Evolutionary conservation across 2,113 vertebrate species (phyloP).

Genomic region (Falcunculus frontatus): DNA sequence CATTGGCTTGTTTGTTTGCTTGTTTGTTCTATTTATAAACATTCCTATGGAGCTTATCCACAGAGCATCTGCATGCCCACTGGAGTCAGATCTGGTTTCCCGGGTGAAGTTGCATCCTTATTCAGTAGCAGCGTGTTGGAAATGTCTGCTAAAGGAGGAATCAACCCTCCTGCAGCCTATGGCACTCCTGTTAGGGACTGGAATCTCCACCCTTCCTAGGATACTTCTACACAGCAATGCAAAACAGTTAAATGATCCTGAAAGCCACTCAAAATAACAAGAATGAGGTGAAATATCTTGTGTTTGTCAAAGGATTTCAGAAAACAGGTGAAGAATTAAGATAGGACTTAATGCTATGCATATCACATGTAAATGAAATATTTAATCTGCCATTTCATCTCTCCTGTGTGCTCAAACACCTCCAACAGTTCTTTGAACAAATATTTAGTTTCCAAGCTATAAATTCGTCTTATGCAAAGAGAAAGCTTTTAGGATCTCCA

Average conservation of each 20-base stretch:
- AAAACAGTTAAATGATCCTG: not conserved
- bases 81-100: slow-evolving; percentile 18
- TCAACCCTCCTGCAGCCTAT: not conserved
- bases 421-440: slow-evolving; percentile 59
- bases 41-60: not conserved
- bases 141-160: not conserved
- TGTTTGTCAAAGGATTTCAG: slow-evolving; percentile 44
- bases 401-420: slow-evolving; percentile 25
- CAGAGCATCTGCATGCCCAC: not conserved
- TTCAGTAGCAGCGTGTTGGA: not conserved
- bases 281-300: not conserved
- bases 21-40: slow-evolving; percentile 22
- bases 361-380: slow-evolving; percentile 29
- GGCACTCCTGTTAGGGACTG: fast-evolving
- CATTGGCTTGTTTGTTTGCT: not conserved
- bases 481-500: slow-evolving; percentile 55
- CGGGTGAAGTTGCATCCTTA: not conserved
- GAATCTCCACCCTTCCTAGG: not conserved
- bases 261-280: not conserved
- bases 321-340: slow-evolving; percentile 45
- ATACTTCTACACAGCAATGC: not conserved
- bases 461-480: slow-evolving; percentile 62
- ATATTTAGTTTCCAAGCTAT: slow-evolving; percentile 60
- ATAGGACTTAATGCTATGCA: not conserved
- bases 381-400: slow-evolving; percentile 51